These are phyloP conservation scores for Arctopsyche grandis DNA, from an alignment of 1,140 invertebrate species.

Conservation along the genomic window DNA sequence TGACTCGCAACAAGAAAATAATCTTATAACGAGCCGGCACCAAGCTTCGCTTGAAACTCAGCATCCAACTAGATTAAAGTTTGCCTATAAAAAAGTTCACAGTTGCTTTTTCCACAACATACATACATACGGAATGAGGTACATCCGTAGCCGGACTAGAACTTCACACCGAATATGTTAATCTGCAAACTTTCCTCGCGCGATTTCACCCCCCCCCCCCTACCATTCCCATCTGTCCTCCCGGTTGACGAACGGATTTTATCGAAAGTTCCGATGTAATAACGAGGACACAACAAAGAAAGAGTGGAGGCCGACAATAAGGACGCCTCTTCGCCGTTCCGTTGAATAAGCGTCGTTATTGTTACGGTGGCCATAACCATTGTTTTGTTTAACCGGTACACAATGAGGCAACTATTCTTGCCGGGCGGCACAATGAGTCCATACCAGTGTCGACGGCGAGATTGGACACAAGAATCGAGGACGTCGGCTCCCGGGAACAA, in stretches of 20 bases:
- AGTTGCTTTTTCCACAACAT: not conserved
- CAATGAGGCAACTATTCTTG: not conserved
- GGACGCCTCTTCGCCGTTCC: not conserved
- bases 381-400: not conserved
- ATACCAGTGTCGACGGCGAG: too few relatives aligned
- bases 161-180: constrained; percentile 8
- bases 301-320: too few relatives aligned
- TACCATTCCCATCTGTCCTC: too few relatives aligned
- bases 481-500: not conserved
- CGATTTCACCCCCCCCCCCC: too few relatives aligned
- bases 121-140: not conserved
- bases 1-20: too few relatives aligned
- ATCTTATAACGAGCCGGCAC: not conserved
- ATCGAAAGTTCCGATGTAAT: too few relatives aligned
- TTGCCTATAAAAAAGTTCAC: constrained; percentile 14
- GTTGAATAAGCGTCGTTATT: not conserved
- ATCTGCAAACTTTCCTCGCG: not conserved
- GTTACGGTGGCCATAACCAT: not conserved
- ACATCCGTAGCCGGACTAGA: not conserved
- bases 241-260: too few relatives aligned
- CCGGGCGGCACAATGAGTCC: not conserved
- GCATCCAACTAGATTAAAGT: constrained; percentile 10
- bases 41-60: not conserved
- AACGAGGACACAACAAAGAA: too few relatives aligned
- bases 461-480: too few relatives aligned